phyloP scores from a whole-genome alignment of 35 echinoderm and acorn worm species.

The Eucidaris tribuloides region DNA sequence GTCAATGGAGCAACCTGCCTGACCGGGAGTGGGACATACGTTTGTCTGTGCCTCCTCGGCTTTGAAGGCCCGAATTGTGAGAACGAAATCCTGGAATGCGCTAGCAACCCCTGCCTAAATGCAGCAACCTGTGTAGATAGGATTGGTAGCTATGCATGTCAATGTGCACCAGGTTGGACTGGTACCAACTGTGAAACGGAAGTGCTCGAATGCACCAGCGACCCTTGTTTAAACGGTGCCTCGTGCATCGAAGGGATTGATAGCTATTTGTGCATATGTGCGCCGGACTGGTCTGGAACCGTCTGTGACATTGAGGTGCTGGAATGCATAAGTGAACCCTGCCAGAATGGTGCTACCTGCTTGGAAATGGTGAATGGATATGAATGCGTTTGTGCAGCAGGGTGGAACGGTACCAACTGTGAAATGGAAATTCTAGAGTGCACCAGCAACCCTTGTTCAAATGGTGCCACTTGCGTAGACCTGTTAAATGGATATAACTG shows the following conservation, averaged over 20 bases:
- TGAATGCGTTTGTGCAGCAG: slow-evolving; percentile 36
- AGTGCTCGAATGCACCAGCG: slow-evolving; percentile 42
- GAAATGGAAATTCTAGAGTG: slow-evolving; percentile 48
- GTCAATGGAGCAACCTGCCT: slow-evolving; percentile 65
- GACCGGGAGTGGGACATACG: slow-evolving; percentile 19
- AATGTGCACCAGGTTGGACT: slow-evolving; percentile 18
- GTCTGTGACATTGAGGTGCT: slow-evolving; percentile 37
- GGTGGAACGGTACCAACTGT: slow-evolving; percentile 53
- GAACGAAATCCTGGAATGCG: background rate
- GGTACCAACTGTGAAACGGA: background rate
- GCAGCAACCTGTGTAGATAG: background rate
- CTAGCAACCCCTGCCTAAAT: slow-evolving; percentile 20
- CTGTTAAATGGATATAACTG: slow-evolving; percentile 27
- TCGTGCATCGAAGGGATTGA: background rate
- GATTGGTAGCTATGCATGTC: background rate
- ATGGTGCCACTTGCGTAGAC: slow-evolving; percentile 39
- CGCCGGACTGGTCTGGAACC: slow-evolving; percentile 27
- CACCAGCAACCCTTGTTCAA: slow-evolving; percentile 13
- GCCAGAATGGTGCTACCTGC: slow-evolving; percentile 69
- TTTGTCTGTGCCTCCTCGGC: slow-evolving; percentile 47
- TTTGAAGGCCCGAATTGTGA: slow-evolving; percentile 33
- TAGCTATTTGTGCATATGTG: slow-evolving; percentile 32
- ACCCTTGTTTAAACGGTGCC: slow-evolving; percentile 43
- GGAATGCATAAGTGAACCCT: slow-evolving; percentile 63
- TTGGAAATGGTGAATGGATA: slow-evolving; percentile 13